phyloP scores from a whole-genome alignment of 2,888 invertebrate species.

The Kuschelorhynchus macadamiae region DNA sequence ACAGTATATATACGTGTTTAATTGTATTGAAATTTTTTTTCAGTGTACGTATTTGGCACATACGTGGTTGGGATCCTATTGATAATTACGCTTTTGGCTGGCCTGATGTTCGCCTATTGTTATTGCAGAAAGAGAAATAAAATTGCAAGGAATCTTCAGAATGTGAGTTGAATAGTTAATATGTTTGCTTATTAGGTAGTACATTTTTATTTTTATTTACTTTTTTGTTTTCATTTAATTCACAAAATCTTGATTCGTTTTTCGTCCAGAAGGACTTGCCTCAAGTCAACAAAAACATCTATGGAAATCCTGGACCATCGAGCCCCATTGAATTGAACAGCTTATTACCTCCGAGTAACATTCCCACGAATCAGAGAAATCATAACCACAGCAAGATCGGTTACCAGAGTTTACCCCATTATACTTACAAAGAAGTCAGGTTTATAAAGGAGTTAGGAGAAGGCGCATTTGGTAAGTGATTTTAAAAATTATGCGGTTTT shows the following conservation, averaged over 20 bases:
- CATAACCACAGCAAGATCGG: slow-evolving; percentile 63
- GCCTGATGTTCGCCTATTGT: slow-evolving; percentile 73
- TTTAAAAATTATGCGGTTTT: neutral
- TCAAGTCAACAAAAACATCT: slow-evolving; percentile 84
- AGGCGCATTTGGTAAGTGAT: slow-evolving; percentile 88
- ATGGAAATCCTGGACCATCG: slow-evolving; percentile 82
- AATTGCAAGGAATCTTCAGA: slow-evolving; percentile 73
- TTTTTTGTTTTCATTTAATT: neutral
- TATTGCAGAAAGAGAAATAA: slow-evolving; percentile 74
- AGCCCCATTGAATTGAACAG: slow-evolving; percentile 87
- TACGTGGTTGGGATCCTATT: slow-evolving; percentile 80
- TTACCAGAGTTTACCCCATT: slow-evolving; percentile 81
- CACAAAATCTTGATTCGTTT: neutral
- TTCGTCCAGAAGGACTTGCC: slow-evolving; percentile 74
- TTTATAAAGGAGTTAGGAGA: slow-evolving; percentile 94
- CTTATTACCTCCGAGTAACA: slow-evolving; percentile 74
- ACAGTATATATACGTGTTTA: too few relatives aligned
- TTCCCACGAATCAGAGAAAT: slow-evolving; percentile 64
- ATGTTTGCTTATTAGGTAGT: neutral
- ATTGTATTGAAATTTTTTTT: slow-evolving; percentile 53
- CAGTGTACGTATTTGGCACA: slow-evolving; percentile 86
- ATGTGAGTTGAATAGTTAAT: slow-evolving; percentile 66
- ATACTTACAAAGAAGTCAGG: slow-evolving; percentile 85
- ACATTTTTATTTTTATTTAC: neutral
- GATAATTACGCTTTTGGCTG: slow-evolving; percentile 71